Evolutionary conservation across 2,113 vertebrate genomes (phyloP), one percentile per base, ranked within the genome.

Genomic region (Neolamprologus modestus): DNA sequence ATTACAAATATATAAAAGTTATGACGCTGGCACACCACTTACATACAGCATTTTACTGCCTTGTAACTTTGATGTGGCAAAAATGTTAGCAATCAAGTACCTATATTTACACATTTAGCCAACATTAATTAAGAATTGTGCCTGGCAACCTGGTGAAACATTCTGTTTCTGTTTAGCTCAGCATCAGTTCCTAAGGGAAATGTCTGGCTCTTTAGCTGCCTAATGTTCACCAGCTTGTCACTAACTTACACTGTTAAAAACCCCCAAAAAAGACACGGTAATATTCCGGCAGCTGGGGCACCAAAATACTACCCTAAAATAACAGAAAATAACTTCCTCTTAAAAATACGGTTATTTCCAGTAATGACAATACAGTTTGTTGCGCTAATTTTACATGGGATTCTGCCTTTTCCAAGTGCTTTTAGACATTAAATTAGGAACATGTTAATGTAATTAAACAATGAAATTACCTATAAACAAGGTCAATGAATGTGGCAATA

Each of bases 221-320:
- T 78, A 52, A 31, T 78, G 45, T 78, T 78, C 45, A 78, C 45
- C 45, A 78, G 73, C 73, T 78, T 78, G 45, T 33, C 73, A 78
- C 73, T 78, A 78, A n/a, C 7, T 52, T 78, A 47, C 45, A 47
- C 45, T 47, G 45, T 4, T 47, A 47, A 45, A 45, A 16, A 1
- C 0, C 0, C 5, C 0, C 1, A 0, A 1, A 47, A 47, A 12
- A 42, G 2, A 0, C 37, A 3, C 4, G 1, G 45, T 47, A 16
- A 47, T 47, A 47, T 47, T 47, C 7, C 45, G 4, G 45, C 45
- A 47, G 45, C 45, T 47, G 7, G 45, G 45, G 45, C 2, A 1
- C 45, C 45, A 7, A 16, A 16, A 3, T 47, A 47, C 45, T 47
- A 47, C 45, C 7, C 7, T 47, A 16, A 47, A 47, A 16, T 47